Evolutionary conservation across 64 coral and sea anemone genomes (phyloP).

Genomic region (Trachythela sp.): DNA sequence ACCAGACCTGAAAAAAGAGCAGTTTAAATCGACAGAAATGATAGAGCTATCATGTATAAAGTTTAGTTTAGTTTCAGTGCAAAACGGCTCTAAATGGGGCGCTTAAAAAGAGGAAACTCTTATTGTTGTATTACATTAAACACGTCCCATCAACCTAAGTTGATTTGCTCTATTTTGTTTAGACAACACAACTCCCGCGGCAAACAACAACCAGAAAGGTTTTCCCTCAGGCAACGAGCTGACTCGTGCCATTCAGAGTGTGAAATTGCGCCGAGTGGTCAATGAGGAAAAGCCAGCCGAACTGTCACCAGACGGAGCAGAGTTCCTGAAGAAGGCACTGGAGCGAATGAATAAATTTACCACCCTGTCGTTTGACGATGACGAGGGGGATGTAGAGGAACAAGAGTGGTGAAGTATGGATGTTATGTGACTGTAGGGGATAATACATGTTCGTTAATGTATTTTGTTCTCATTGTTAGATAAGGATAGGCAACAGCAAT

Average conservation of each 20-base stretch:
- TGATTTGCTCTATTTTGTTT: background rate
- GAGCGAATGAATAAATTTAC: constrained; percentile 22
- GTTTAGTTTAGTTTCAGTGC: too few species aligned
- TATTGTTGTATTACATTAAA: too few species aligned
- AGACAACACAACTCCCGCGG: background rate
- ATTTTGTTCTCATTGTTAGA: too few species aligned
- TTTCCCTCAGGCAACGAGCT: background rate
- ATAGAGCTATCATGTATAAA: too few species aligned
- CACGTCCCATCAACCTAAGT: too few species aligned
- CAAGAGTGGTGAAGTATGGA: background rate
- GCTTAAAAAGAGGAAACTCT: too few species aligned
- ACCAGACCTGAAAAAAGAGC: too few species aligned
- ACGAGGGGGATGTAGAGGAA: background rate
- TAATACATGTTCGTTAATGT: background rate
- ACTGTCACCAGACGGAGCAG: background rate
- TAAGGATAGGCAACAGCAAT: background rate
- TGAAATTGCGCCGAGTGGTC: background rate
- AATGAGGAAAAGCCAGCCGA: background rate
- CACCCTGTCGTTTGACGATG: background rate
- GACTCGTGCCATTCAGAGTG: background rate
- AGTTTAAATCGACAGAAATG: too few species aligned
- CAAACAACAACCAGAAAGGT: background rate
- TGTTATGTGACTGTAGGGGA: background rate
- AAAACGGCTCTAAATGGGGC: too few species aligned
- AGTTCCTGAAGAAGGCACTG: background rate